Evolutionary conservation across 2,888 invertebrate species (phyloP), one percentile per base, ranked within the genome.

Genomic region (Hyles lineata): DNA sequence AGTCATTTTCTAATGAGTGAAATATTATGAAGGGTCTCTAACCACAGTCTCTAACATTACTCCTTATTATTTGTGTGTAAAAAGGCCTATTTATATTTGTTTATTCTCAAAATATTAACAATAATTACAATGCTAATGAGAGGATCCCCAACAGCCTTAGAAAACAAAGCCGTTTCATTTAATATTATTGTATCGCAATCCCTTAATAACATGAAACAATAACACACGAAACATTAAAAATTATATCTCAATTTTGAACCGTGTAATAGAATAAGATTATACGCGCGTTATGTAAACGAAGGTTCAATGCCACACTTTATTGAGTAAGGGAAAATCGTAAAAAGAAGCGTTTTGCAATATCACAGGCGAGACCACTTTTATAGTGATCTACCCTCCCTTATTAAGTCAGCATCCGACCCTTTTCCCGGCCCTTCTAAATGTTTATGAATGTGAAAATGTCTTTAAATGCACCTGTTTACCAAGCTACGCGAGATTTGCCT

Each of bases 361-460:
- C 84, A 81, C 83, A 86, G 80, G 79, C 78, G 79, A 82, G 79
- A 85, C 86, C 87, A 87, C 85, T 87, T 88, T 86, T 86, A 85
- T 87, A 85, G 88, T 88, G 88, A 90, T 88, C 88, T 85, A 85
- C 85, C 85, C 85, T 78, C 82, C 83, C 88, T 90, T 90, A 91
- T 91, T 90, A 91, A 90, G 90, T 89, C 89, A 84, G 87, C 83
- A 80, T 83, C 83, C 85, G 86, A 87, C 90, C 89, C 85, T 88
- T 88, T 86, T 76, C 75, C 77, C 77, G 71, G 43, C 35, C 70
- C 63, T 71, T 84, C 79, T 78, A 87, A 86, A 89, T 87, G 87
- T 87, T 90, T 89, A 90, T 88, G 85, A 88, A 88, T 88, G 88
- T 88, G 87, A 88, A 84, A 90, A 90, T 87, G 85, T 87, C 85